These are phyloP conservation scores for Cydia fagiglandana DNA, from an alignment of 1,140 invertebrate species.

Conservation along the genomic window DNA sequence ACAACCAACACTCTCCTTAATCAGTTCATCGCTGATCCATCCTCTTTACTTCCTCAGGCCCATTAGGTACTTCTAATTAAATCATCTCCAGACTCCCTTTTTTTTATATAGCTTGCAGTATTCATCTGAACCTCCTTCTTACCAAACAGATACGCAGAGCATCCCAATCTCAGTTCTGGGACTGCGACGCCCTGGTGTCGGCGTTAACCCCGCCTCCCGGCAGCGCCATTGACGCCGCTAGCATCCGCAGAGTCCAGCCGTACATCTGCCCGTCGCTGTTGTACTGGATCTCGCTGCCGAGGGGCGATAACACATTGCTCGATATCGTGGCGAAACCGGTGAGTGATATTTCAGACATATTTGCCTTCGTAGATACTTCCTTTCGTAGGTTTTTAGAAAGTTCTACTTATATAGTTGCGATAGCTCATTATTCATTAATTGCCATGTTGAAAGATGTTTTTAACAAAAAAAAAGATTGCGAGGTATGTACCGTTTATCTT, in stretches of 20 bases:
- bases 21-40: too few species aligned
- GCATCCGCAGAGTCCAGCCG: conserved; percentile 53
- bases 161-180: conserved; percentile 70
- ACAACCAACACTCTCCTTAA: too few species aligned
- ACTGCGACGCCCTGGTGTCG: conserved; percentile 63
- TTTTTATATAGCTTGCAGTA: background rate
- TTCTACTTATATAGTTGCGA: too few species aligned
- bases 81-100: background rate
- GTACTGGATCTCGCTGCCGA: conserved; percentile 72
- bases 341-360: too few species aligned
- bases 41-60: background rate
- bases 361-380: too few species aligned
- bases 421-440: too few species aligned
- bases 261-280: conserved; percentile 70
- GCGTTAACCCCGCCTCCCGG: conserved; percentile 54
- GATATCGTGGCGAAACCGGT: conserved; percentile 73
- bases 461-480: too few species aligned
- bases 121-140: background rate
- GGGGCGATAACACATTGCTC: conserved; percentile 68
- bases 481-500: too few species aligned
- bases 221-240: conserved; percentile 44
- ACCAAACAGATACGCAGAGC: conserved; percentile 62
- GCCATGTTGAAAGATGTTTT: too few species aligned
- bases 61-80: background rate
- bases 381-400: too few species aligned